Conservation (phyloP, 2,797 vertebrate species). For the Alfaro cultratus region DNA sequence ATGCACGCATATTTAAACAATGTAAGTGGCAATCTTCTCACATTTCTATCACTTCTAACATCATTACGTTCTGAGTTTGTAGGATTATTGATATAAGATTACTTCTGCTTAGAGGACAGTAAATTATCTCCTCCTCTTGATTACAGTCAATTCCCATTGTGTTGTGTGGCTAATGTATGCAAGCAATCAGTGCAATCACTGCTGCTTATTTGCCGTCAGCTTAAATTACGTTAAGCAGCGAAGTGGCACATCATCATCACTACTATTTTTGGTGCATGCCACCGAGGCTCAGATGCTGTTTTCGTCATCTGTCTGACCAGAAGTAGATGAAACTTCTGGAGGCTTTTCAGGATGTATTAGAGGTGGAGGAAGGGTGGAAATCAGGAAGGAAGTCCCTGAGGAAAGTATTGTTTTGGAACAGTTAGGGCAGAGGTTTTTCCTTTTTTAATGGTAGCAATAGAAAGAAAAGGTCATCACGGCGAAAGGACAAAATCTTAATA, state of each 20-base stretch:
- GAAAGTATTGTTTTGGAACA: conserved; percentile 47
- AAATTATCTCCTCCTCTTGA: conserved; percentile 46
- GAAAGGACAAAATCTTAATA: too few relatives aligned
- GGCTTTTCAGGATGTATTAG: conserved; percentile 5
- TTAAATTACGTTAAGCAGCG: conserved; percentile 42
- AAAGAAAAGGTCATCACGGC: conserved; percentile 15
- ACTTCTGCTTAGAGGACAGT: conserved; percentile 8
- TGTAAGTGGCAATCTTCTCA: not conserved
- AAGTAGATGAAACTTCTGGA: not conserved
- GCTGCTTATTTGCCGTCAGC: conserved; percentile 50
- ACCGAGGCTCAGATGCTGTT: conserved; percentile 1
- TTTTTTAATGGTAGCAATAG: conserved; percentile 13
- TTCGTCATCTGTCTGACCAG: conserved; percentile 18
- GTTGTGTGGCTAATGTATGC: conserved; percentile 48
- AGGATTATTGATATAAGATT: conserved; percentile 20
- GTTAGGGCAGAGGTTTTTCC: conserved; percentile 2
- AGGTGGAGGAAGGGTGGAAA: conserved; percentile 27
- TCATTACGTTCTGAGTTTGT: not conserved
- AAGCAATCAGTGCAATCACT: conserved; percentile 40
- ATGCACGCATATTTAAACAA: not conserved
- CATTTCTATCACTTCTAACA: too few relatives aligned
- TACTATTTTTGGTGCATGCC: conserved; percentile 10
- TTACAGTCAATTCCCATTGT: conserved; percentile 41
- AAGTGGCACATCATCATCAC: conserved; percentile 44
- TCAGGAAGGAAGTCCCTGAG: conserved; percentile 29